Evolutionary conservation across 2,797 vertebrate genomes (phyloP).

Genomic region (Merluccius polli): DNA sequence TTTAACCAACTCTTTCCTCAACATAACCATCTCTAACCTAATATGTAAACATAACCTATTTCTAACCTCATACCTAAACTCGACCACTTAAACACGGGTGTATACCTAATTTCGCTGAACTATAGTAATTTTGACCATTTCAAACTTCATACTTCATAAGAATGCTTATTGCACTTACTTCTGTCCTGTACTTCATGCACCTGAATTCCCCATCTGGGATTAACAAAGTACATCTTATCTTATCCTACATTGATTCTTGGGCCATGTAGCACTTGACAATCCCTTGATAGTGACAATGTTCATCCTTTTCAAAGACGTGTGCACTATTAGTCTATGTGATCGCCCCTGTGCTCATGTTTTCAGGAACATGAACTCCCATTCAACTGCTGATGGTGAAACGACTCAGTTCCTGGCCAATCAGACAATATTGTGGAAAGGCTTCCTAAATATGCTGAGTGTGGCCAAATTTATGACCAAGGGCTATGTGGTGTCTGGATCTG

Average conservation of each 20-base stretch:
- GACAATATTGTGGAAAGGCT: conserved; percentile 93
- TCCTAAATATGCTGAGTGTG: conserved; percentile 94
- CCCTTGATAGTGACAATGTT: neutral
- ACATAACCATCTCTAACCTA: neutral
- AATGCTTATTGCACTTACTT: neutral
- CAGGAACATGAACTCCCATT: conserved; percentile 75
- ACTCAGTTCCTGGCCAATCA: conserved; percentile 84
- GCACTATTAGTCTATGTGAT: conserved; percentile 5
- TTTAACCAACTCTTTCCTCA: neutral
- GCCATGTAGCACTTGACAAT: neutral
- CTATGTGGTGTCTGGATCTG: conserved; percentile 89
- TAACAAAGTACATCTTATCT: neutral
- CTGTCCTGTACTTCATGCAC: neutral
- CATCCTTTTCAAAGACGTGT: neutral
- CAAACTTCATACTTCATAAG: neutral
- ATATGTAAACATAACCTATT: neutral
- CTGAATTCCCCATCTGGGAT: neutral
- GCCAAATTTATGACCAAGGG: conserved; percentile 96
- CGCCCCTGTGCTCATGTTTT: conserved; percentile 56
- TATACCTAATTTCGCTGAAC: neutral
- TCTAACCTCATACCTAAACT: neutral
- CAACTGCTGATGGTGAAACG: conserved; percentile 78
- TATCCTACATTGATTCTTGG: neutral
- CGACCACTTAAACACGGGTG: neutral
- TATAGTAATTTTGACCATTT: neutral